phyloP scores from a whole-genome alignment of 2,888 invertebrate species.

The Lithosia quadra region DNA sequence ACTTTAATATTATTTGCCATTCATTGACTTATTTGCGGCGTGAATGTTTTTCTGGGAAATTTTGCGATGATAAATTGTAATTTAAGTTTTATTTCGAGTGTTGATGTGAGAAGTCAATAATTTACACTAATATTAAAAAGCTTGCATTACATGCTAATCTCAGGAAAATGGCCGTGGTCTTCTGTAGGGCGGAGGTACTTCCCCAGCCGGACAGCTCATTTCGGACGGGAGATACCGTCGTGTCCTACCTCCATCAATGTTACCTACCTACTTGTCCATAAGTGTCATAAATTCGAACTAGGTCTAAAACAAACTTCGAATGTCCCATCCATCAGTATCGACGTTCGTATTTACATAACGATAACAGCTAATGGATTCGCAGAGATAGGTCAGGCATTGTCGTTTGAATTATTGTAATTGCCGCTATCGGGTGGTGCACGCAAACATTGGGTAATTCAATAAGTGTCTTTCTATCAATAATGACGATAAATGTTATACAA shows the following conservation, averaged over 20 bases:
- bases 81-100: slow-evolving; percentile 10
- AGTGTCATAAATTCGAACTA: background rate
- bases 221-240: too few relatives aligned
- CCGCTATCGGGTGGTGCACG: slow-evolving; percentile 36
- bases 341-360: slow-evolving; percentile 47
- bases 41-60: slow-evolving; percentile 7
- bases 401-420: slow-evolving; percentile 75
- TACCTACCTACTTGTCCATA: too few relatives aligned
- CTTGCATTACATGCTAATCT: too few relatives aligned
- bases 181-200: too few relatives aligned
- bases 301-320: slow-evolving; percentile 9
- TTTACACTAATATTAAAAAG: too few relatives aligned
- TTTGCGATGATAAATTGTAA: background rate
- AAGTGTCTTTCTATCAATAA: slow-evolving; percentile 14
- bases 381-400: slow-evolving; percentile 67
- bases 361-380: slow-evolving; percentile 65
- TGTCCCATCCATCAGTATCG: slow-evolving; percentile 43
- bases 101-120: background rate
- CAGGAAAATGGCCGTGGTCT: too few relatives aligned
- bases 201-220: too few relatives aligned
- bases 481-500: slow-evolving; percentile 1
- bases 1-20: slow-evolving; percentile 31
- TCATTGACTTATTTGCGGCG: slow-evolving; percentile 39
- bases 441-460: slow-evolving; percentile 36
- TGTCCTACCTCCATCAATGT: too few relatives aligned